Percentiles rank a stretch among this genome's conserved stretches.
Evolutionary conservation across 2,113 vertebrate species (phyloP).

Genomic region (Merops nubicus): DNA sequence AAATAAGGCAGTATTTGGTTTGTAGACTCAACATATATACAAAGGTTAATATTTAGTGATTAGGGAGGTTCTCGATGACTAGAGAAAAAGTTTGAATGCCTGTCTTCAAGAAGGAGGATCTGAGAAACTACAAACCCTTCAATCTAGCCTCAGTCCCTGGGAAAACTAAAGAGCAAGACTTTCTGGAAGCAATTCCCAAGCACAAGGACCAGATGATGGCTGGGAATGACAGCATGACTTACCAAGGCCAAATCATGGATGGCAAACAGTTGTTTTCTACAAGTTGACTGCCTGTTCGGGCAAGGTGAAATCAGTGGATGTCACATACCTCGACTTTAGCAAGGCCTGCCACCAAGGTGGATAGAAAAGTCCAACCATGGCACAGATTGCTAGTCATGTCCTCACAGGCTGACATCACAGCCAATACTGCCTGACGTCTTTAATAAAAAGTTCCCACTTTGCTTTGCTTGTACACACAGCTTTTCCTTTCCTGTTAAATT

Average conservation of each 20-base stretch:
- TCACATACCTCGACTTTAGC: too few species aligned
- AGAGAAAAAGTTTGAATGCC: not conserved
- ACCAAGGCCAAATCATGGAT: not conserved
- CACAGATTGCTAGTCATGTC: not conserved
- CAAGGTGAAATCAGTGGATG: not conserved
- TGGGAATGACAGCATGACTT: not conserved
- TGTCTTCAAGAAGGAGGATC: not conserved
- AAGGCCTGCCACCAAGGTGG: not conserved
- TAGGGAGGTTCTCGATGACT: not conserved
- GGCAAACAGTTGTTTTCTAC: not conserved
- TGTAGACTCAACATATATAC: not conserved
- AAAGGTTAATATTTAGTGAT: not conserved
- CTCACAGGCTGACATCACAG: not conserved
- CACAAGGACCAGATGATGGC: not conserved
- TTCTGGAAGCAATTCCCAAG: not conserved
- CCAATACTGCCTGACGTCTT: not conserved
- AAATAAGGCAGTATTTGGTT: not conserved
- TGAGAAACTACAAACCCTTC: not conserved
- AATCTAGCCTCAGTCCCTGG: not conserved
- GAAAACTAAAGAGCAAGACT: not conserved
- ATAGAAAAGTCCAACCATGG: not conserved
- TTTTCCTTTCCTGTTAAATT: not conserved
- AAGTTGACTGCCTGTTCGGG: not conserved
- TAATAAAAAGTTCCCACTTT: not conserved
- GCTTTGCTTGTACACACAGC: fast-evolving